Evolutionary conservation across 2,888 invertebrate genomes (phyloP).

Genomic region (Hirtodrosophila histrioides): DNA sequence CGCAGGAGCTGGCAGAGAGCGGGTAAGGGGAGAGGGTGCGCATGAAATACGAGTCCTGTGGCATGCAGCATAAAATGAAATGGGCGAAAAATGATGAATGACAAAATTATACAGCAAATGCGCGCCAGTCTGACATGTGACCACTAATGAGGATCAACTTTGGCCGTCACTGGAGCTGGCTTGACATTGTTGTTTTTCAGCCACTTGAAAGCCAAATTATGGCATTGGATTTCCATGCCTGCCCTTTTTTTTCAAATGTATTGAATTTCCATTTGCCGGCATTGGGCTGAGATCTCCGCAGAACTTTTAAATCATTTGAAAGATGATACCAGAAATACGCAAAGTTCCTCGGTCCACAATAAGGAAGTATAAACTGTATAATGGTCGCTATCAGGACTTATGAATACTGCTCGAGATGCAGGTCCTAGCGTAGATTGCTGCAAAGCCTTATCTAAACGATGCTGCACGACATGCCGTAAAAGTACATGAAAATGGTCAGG

Average conservation of each 20-base stretch:
- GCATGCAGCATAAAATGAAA: constrained; percentile 69
- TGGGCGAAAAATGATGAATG: constrained; percentile 79
- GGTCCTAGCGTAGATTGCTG: constrained; percentile 1
- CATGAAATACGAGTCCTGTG: constrained; percentile 70
- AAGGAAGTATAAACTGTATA: constrained; percentile 30
- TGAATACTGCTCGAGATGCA: constrained; percentile 8
- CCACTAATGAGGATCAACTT: constrained; percentile 79
- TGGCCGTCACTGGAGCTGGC: constrained; percentile 30
- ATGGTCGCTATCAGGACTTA: constrained; percentile 14
- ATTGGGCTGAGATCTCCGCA: constrained; percentile 10
- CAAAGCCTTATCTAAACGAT: constrained; percentile 64
- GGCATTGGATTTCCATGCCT: constrained; percentile 62
- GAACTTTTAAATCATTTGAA: constrained; percentile 26
- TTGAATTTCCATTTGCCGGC: constrained; percentile 50
- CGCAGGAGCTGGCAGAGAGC: constrained; percentile 51
- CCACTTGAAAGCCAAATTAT: constrained; percentile 74
- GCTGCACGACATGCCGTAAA: constrained; percentile 36
- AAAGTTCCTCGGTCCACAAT: constrained; percentile 11
- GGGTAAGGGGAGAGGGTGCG: constrained; percentile 8
- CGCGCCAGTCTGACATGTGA: constrained; percentile 73
- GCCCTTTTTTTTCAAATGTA: constrained; percentile 33
- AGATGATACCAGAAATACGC: constrained; percentile 28
- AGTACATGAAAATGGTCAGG: constrained; percentile 52
- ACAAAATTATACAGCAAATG: constrained; percentile 79
- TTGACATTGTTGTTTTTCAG: constrained; percentile 36